These are phyloP conservation scores for Girardinichthys multiradiatus DNA, from an alignment of 2,113 vertebrate genomes.

Conservation along the genomic window DNA sequence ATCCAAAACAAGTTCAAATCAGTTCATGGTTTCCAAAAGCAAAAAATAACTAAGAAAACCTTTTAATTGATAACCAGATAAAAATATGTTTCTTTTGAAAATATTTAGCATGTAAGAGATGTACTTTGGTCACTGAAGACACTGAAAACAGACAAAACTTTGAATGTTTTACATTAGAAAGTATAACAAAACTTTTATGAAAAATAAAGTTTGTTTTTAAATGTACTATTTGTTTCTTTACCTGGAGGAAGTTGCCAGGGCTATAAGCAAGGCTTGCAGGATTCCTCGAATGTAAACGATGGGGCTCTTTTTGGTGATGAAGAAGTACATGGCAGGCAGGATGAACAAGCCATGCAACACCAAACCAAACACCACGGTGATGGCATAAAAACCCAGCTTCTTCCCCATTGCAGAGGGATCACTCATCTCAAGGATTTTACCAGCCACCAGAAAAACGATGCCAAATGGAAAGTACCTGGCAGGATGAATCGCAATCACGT, in stretches of 20 bases:
- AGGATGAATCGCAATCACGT: neutral
- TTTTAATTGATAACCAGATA: neutral
- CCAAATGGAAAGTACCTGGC: slow-evolving; percentile 96
- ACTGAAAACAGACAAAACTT: too few species aligned
- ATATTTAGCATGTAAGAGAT: slow-evolving; percentile 6
- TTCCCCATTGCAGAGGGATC: slow-evolving; percentile 93
- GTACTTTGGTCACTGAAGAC: neutral
- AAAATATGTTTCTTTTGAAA: neutral
- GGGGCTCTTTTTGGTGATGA: slow-evolving; percentile 97
- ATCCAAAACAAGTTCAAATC: neutral
- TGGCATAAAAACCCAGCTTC: slow-evolving; percentile 94
- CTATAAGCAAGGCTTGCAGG: slow-evolving; percentile 95
- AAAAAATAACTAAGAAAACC: neutral
- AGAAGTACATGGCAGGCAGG: slow-evolving; percentile 94
- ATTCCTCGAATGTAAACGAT: slow-evolving; percentile 97
- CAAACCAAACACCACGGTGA: slow-evolving; percentile 93
- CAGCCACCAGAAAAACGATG: slow-evolving; percentile 96
- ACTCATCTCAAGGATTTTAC: slow-evolving; percentile 98
- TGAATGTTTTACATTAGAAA: too few species aligned
- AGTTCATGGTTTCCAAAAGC: neutral
- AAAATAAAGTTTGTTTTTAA: too few species aligned
- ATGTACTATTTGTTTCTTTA: slow-evolving; percentile 62
- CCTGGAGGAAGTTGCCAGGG: slow-evolving; percentile 97
- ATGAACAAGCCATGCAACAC: slow-evolving; percentile 93
- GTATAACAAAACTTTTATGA: too few species aligned